A percentile compares a stretch with the other conserved stretches of the same genome.
Evolutionary conservation across 92 coral and sea anemone species (phyloP).

Genomic region (Porites cylindrica): DNA sequence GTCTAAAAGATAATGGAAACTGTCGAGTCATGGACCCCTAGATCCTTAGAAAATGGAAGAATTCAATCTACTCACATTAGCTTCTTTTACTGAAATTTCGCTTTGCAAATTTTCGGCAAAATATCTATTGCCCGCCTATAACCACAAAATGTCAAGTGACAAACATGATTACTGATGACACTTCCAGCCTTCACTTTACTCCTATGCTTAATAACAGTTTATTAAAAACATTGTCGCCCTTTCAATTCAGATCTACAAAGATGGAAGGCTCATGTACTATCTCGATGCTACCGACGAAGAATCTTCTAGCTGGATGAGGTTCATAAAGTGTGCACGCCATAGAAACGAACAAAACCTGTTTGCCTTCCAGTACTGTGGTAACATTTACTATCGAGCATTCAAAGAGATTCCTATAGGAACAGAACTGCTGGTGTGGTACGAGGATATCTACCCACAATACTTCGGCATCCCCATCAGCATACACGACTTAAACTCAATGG

Average conservation of each 20-base stretch:
- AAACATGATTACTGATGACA: too few relatives aligned
- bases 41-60: too few relatives aligned
- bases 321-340: constrained; percentile 90
- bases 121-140: neutral
- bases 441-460: constrained; percentile 87
- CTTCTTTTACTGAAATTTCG: too few relatives aligned
- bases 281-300: constrained; percentile 93
- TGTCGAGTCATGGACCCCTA: too few relatives aligned
- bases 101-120: neutral
- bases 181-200: too few relatives aligned
- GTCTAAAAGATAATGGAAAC: too few relatives aligned
- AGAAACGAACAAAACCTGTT: constrained; percentile 90
- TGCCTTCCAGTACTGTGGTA: constrained; percentile 92
- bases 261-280: constrained; percentile 79
- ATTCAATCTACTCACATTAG: too few relatives aligned
- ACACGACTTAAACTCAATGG: constrained; percentile 46
- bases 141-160: too few relatives aligned
- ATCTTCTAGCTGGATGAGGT: constrained; percentile 98
- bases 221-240: neutral
- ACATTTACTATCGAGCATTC: constrained; percentile 89
- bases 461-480: constrained; percentile 76
- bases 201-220: too few relatives aligned
- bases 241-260: constrained; percentile 80
- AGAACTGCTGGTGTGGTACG: constrained; percentile 98
- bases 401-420: constrained; percentile 89